Evolutionary conservation across 1,140 invertebrate species (phyloP).

Genomic region (Scaptomyza pallida): DNA sequence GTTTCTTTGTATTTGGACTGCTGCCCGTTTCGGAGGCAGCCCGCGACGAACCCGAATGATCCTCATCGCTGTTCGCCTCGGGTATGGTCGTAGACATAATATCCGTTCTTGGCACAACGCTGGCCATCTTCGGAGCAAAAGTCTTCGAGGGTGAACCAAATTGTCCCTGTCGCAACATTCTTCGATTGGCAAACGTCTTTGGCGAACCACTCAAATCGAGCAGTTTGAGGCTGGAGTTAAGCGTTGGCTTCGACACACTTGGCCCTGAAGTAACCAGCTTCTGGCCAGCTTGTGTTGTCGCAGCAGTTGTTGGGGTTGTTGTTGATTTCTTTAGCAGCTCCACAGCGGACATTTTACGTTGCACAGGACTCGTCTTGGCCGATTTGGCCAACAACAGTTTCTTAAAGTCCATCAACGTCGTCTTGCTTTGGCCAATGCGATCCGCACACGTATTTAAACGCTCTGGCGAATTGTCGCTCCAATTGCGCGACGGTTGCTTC

Average conservation of each 20-base stretch:
- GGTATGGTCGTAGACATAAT: slow-evolving; percentile 93
- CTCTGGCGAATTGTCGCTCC: slow-evolving; percentile 85
- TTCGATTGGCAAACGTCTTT: slow-evolving; percentile 87
- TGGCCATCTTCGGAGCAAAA: slow-evolving; percentile 87
- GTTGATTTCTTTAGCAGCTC: slow-evolving; percentile 90
- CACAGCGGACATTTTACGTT: slow-evolving; percentile 90
- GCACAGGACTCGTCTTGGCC: slow-evolving; percentile 85
- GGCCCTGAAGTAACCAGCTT: slow-evolving; percentile 17
- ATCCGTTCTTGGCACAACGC: slow-evolving; percentile 90
- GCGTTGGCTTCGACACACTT: slow-evolving; percentile 51
- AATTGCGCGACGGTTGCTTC: slow-evolving; percentile 72
- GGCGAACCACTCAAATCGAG: slow-evolving; percentile 88
- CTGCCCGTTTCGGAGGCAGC: slow-evolving; percentile 46
- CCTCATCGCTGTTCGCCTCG: slow-evolving; percentile 91
- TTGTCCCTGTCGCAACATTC: slow-evolving; percentile 85
- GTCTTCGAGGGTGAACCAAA: slow-evolving; percentile 85
- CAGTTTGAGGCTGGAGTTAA: slow-evolving; percentile 83
- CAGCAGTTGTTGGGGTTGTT: not conserved
- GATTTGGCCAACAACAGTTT: slow-evolving; percentile 88
- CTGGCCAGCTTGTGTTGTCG: slow-evolving; percentile 4
- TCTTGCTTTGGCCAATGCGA: slow-evolving; percentile 87
- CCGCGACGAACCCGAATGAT: slow-evolving; percentile 79
- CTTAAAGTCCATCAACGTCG: slow-evolving; percentile 92
- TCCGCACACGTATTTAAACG: slow-evolving; percentile 86
- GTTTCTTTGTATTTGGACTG: slow-evolving; percentile 27